These are phyloP conservation scores for Polyploca ridens DNA, from an alignment of 2,888 invertebrate genomes.

Conservation along the genomic window DNA sequence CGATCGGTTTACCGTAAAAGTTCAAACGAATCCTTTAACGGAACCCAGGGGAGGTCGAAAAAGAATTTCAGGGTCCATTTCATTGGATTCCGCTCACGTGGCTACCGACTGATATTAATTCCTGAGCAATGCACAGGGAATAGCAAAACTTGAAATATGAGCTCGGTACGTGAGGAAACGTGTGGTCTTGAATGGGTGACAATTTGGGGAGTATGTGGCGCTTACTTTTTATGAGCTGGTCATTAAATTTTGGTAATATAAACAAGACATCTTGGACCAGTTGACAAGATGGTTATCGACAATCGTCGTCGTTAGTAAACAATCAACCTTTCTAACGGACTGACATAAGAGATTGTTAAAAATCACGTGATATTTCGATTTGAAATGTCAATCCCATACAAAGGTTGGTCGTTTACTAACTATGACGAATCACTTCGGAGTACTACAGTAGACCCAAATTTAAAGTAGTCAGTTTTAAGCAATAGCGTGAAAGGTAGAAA, in stretches of 20 bases:
- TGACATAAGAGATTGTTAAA: no score
- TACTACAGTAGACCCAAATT: no score
- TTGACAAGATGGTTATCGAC: no score
- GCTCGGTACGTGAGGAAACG: slow-evolving; percentile 9
- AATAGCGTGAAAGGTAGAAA: no score
- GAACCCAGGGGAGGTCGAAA: background rate
- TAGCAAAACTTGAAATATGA: slow-evolving; percentile 26
- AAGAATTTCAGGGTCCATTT: slow-evolving; percentile 16
- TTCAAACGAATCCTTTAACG: slow-evolving; percentile 5
- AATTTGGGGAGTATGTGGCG: background rate
- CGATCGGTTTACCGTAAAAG: background rate
- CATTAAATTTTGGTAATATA: background rate
- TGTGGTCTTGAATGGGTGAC: background rate
- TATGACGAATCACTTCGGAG: no score
- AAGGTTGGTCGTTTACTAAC: no score
- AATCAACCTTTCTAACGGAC: no score
- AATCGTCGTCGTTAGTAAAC: no score
- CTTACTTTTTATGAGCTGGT: background rate
- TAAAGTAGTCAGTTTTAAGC: no score
- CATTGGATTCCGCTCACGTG: slow-evolving; percentile 47
- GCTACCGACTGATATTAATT: slow-evolving; percentile 49
- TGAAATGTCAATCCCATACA: no score
- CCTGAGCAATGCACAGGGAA: slow-evolving; percentile 50
- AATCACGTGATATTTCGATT: no score
- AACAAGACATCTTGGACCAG: no score